Base-by-base conservation (phyloP, 2,113 vertebrate genomes). In the Ascaphus truei region DNA sequence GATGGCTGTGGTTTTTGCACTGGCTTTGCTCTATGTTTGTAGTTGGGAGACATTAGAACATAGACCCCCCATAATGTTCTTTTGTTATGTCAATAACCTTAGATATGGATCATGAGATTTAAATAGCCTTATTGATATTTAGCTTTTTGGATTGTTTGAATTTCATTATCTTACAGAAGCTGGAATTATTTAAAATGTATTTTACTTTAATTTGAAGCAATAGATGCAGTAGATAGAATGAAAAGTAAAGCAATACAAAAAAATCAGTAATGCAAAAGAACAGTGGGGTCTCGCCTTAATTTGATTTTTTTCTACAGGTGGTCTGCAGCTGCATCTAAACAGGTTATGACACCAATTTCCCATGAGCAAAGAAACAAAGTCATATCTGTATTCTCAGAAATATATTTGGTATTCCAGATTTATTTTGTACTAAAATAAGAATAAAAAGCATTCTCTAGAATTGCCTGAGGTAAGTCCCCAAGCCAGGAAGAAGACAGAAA, bases 221-320 rank as follows among this genome's bases (percentile, higher is more conserved):
- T 82, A 79, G 73, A 85, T 83, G 81, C 79, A 84, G 20, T 79
- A 3, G 82, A 75, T 82, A 77, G 84, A 86, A 76, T 74, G 81
- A 86, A 88, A 79, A 83, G 82, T 86, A 84, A 80, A 89, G 84
- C 85, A 90, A 80, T 90, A 45, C 16, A 89, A 85, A 89, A 92
- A 92, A 93, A 87, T 84, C 84, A 88, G 87, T 92, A 93, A 88
- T 88, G 83, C 89, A 84, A 58, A 78, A 86, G 88, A 94, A 86
- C 95, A 93, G 93, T 90, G 86, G 91, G 94, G 89, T 86, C 84
- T 90, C 90, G 92, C 84, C 86, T 86, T 95, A 93, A 95, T 95
- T 94, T 93, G 94, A 93, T 93, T 94, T 90, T 92, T 91, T 93
- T 89, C 94, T 93, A 92, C 92, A 96, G 94, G 94, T 98, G 95